Percentiles rank a stretch among this genome's conserved stretches.
phyloP scores from a whole-genome alignment of 2,888 invertebrate genomes.

The Opisthograptis luteolata region DNA sequence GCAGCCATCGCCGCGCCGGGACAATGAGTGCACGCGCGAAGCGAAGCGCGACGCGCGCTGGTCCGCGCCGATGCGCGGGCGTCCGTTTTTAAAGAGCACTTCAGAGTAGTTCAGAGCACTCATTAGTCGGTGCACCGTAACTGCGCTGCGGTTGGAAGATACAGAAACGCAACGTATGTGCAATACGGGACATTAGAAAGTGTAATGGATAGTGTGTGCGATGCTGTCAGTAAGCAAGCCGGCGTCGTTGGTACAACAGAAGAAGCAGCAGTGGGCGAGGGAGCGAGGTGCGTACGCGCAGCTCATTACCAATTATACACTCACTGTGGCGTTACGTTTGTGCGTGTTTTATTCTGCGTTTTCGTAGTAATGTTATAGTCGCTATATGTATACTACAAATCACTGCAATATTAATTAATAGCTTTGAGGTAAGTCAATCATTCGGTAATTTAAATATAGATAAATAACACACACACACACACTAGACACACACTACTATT shows the following conservation, averaged over 20 bases:
- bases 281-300: constrained; percentile 90
- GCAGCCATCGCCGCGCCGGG: constrained; percentile 60
- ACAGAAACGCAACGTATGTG: constrained; percentile 72
- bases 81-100: constrained; percentile 73
- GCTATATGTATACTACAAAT: constrained; percentile 1
- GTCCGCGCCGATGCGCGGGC: constrained; percentile 62
- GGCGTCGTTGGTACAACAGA: constrained; percentile 91
- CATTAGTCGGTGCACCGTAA: constrained; percentile 80
- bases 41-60: constrained; percentile 71
- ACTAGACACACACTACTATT: too few species aligned
- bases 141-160: constrained; percentile 66
- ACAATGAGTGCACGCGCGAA: constrained; percentile 78
- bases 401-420: constrained; percentile 8
- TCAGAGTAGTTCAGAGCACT: constrained; percentile 63
- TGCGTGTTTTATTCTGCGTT: constrained; percentile 20
- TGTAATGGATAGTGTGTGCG: constrained; percentile 78
- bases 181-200: constrained; percentile 79
- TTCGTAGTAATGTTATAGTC: constrained; percentile 13
- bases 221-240: constrained; percentile 81
- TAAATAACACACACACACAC: too few species aligned
- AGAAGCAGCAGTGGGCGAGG: constrained; percentile 96
- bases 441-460: background rate
- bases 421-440: constrained; percentile 9
- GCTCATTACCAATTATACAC: constrained; percentile 28
- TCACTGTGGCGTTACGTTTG: constrained; percentile 25